A percentile compares a stretch with the other conserved stretches of the same genome.
Evolutionary conservation across 2,888 invertebrate species (phyloP).

Genomic region (Phengaris arion): DNA sequence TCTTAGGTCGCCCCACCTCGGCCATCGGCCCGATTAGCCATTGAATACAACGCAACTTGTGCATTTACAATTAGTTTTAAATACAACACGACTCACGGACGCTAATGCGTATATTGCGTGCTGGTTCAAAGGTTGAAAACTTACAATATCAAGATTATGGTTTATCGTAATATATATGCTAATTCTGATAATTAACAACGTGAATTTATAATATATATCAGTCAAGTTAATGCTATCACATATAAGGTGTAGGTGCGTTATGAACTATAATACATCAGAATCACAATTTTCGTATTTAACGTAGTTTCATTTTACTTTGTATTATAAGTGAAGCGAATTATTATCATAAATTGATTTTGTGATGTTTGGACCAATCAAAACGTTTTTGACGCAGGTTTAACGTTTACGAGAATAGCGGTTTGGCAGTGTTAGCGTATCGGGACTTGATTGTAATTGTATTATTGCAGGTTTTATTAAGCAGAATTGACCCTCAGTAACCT

Average conservation of each 20-base stretch:
- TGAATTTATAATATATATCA: not conserved
- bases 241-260: not conserved
- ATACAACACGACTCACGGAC: not conserved
- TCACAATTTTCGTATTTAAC: too few species aligned
- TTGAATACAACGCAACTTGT: not conserved
- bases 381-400: too few species aligned
- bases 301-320: too few species aligned
- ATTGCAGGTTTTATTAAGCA: too few species aligned
- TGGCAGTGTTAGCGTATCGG: too few species aligned
- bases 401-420: too few species aligned
- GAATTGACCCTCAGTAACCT: too few species aligned
- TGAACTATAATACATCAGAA: too few species aligned
- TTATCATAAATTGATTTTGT: too few species aligned
- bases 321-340: too few species aligned
- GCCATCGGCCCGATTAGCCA: not conserved
- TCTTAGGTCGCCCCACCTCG: not conserved
- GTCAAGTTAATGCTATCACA: not conserved
- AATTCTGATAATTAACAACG: not conserved
- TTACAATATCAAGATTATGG: not conserved
- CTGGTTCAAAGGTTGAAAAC: not conserved
- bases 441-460: too few species aligned
- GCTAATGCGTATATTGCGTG: not conserved
- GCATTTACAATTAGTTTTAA: slow-evolving; percentile 1
- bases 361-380: too few species aligned
- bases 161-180: not conserved